A percentile compares a stretch with the other conserved stretches of the same genome.
phyloP scores from a whole-genome alignment of 2,797 vertebrate species.

The Sarcoramphus papa region DNA sequence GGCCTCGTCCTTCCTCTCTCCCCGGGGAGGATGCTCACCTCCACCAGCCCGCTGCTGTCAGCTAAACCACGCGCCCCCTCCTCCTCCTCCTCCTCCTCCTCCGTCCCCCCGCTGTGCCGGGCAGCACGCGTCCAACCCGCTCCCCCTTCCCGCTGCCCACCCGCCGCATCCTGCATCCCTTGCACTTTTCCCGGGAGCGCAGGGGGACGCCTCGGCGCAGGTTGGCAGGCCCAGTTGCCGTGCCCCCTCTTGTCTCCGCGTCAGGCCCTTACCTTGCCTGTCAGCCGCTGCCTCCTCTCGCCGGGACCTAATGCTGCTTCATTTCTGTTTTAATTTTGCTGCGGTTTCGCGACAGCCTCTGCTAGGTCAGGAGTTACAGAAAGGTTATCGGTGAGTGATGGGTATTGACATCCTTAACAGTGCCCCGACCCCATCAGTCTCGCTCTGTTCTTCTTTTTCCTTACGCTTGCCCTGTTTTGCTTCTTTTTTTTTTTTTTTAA shows the following conservation, averaged over 20 bases:
- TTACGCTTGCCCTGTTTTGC: slow-evolving; percentile 43
- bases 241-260: not conserved
- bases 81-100: not conserved
- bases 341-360: slow-evolving; percentile 6
- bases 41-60: not conserved
- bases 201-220: not conserved
- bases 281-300: slow-evolving; percentile 11
- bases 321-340: slow-evolving; percentile 53
- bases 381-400: slow-evolving; percentile 58
- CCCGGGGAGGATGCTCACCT: not conserved
- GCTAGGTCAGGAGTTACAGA: slow-evolving; percentile 45
- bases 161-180: not conserved
- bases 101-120: not conserved
- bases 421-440: slow-evolving; percentile 61
- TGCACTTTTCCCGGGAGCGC: not conserved
- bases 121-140: rapidly evolving
- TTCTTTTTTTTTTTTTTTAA: not conserved
- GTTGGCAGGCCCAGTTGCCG: not conserved
- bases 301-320: slow-evolving; percentile 15
- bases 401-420: slow-evolving; percentile 58
- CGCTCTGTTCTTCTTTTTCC: slow-evolving; percentile 31
- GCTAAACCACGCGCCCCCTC: rapidly evolving
- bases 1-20: not conserved
- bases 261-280: slow-evolving; percentile 13
- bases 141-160: not conserved